phyloP scores from a whole-genome alignment of 2,113 vertebrate species.

The Sander lucioperca region DNA sequence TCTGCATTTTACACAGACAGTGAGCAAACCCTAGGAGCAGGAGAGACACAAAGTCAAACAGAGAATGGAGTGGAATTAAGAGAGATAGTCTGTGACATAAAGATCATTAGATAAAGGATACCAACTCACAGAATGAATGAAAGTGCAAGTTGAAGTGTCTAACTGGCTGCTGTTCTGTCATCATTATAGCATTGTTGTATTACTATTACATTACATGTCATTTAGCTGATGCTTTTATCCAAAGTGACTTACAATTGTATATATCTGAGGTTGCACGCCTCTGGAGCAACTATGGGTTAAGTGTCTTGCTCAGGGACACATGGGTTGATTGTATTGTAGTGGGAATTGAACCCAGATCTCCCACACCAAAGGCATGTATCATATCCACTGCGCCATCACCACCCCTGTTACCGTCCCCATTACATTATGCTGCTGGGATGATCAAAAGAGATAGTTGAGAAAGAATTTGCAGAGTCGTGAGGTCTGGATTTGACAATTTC shows the following conservation, averaged over 20 bases:
- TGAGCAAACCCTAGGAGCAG: conserved; percentile 17
- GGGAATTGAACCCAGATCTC: too few species aligned
- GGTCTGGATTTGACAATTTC: conserved; percentile 28
- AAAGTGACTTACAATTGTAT: too few species aligned
- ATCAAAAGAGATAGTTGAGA: conserved; percentile 5
- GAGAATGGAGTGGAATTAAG: background rate
- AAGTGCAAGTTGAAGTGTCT: conserved; percentile 3
- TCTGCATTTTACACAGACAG: conserved; percentile 27
- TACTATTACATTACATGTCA: background rate
- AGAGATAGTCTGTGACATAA: conserved; percentile 7
- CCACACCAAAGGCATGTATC: too few species aligned
- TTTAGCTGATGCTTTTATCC: too few species aligned
- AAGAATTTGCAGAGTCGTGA: conserved; percentile 19
- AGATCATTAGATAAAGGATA: conserved; percentile 13
- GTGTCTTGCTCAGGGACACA: too few species aligned
- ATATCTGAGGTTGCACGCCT: too few species aligned
- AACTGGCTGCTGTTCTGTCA: conserved; percentile 1
- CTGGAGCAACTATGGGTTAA: too few species aligned
- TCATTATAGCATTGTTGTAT: conserved; percentile 1
- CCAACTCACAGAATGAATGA: conserved; percentile 15
- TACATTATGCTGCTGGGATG: background rate
- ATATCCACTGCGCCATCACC: too few species aligned
- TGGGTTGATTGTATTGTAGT: too few species aligned
- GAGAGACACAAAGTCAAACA: conserved; percentile 24
- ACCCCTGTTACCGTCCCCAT: background rate